A percentile compares a stretch with the other conserved stretches of the same genome.
These are phyloP conservation scores for Osmerus mordax DNA, from an alignment of 2,113 vertebrate genomes.

Conservation along the genomic window DNA sequence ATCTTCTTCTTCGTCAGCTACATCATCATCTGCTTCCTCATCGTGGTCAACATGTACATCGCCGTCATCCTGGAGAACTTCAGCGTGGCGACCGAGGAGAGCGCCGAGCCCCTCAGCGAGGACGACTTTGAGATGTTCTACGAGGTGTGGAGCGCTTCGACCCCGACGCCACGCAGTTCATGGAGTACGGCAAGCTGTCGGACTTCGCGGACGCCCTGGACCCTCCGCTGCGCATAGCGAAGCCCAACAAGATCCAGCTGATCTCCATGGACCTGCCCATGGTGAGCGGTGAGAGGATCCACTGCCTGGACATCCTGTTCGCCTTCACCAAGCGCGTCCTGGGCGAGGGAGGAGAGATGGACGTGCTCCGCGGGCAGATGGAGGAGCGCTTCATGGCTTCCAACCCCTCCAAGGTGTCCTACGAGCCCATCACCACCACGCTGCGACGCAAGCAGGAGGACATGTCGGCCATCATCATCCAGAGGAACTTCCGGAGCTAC, in stretches of 20 bases:
- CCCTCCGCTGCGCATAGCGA: conserved; percentile 86
- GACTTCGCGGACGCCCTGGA: conserved; percentile 90
- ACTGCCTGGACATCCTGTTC: conserved; percentile 97
- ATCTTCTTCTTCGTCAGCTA: conserved; percentile 97
- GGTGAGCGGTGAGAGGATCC: conserved; percentile 95
- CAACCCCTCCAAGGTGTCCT: conserved; percentile 94
- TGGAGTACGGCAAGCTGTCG: conserved; percentile 85
- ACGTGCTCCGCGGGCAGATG: conserved; percentile 91
- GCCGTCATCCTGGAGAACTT: conserved; percentile 98
- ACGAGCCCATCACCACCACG: conserved; percentile 96
- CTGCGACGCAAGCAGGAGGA: conserved; percentile 91
- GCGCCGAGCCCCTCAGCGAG: conserved; percentile 88
- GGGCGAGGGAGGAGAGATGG: conserved; percentile 92
- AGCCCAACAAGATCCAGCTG: conserved; percentile 88
- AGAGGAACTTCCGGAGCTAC: conserved; percentile 85
- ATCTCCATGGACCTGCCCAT: conserved; percentile 95
- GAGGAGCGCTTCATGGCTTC: conserved; percentile 98
- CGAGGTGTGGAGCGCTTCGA: conserved; percentile 95
- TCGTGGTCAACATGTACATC: conserved; percentile 99
- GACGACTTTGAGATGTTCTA: conserved; percentile 99
- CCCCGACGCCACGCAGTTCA: conserved; percentile 88
- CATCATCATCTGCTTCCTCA: conserved; percentile 97
- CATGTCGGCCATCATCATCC: conserved; percentile 86
- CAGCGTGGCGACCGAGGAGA: conserved; percentile 92
- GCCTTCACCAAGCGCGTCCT: conserved; percentile 95